These are phyloP conservation scores for Atta colombica DNA, from an alignment of 1,140 invertebrate genomes.

Conservation along the genomic window DNA sequence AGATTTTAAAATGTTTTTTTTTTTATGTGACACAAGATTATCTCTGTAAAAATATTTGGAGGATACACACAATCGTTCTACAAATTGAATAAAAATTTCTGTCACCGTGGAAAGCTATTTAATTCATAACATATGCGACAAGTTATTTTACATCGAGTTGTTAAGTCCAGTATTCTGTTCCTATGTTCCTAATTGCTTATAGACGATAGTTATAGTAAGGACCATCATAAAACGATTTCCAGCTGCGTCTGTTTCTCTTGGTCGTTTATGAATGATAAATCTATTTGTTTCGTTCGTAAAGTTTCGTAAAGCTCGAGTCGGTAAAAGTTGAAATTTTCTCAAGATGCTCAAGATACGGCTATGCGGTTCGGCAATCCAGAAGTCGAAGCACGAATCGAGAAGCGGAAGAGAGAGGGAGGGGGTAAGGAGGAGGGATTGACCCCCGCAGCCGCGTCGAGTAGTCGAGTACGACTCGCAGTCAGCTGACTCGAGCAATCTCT, in stretches of 20 bases:
- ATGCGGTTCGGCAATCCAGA: constrained; percentile 42
- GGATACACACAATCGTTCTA: neutral
- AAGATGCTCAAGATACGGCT: neutral
- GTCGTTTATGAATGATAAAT: neutral
- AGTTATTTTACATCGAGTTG: constrained; percentile 16
- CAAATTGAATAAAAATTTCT: neutral
- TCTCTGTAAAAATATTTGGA: neutral
- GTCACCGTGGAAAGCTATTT: neutral
- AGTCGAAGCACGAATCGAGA: constrained; percentile 45
- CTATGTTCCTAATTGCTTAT: constrained; percentile 19
- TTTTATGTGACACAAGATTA: neutral
- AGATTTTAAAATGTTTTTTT: neutral
- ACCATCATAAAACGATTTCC: constrained; percentile 13
- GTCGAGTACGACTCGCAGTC: constrained; percentile 74
- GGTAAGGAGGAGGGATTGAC: constrained; percentile 69
- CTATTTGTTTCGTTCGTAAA: neutral
- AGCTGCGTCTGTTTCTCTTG: neutral
- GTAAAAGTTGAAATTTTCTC: constrained; percentile 60
- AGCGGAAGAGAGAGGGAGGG: constrained; percentile 31
- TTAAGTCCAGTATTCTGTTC: neutral
- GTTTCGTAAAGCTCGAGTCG: constrained; percentile 1
- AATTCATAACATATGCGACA: neutral
- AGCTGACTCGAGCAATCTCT: constrained; percentile 80
- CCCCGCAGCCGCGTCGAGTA: constrained; percentile 60
- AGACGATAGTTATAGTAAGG: neutral